Evolutionary conservation across 2,113 vertebrate species (phyloP), one percentile per base, ranked within the genome.

Genomic region (Centrocercus urophasianus): DNA sequence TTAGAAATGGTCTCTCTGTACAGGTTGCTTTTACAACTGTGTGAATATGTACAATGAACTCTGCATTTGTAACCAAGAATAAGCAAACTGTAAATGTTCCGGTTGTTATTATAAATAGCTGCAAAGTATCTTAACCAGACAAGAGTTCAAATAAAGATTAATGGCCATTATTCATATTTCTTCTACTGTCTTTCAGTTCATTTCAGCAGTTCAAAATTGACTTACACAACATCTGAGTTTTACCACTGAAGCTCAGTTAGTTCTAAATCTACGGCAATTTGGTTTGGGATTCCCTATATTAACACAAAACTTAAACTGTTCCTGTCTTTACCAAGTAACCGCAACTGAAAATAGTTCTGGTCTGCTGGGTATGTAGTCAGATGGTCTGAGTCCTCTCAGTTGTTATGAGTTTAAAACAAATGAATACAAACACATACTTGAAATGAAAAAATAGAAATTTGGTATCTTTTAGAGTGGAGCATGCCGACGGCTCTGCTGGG

Each of bases 41-140:
- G 93, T 97, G 92, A 97, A 96, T 97, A 94, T 96, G 89, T 96
- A 91, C 47, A 78, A 95, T 95, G 87, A 96, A 94, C 90, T 95
- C 93, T 78, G 89, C 90, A 83, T 86, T 89, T 86, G 47, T 95
- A 96, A 89, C 88, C 88, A 61, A 76, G 94, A 95, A 48, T 54
- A 63, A 85, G 86, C 42, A 89, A 95, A 97, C 10, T 97, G 90
- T 96, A 96, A 95, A 96, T 93, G 93, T 87, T 93, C 89, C 50
- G 89, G 93, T 81, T 73, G 76, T 82, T 91, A n/a, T 59, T 96
- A 96, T 96, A 97, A 97, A 97, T 87, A 93, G 70, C 42, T 93
- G 86, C 36, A 54, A 83, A 91, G 48, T 89, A 93, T 63, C 85
- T 84, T 90, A 95, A 88, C 80, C 71, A 79, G 87, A 83, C 91